Evolutionary conservation across 2,113 vertebrate genomes (phyloP).

Genomic region (Brienomyrus longianalis): DNA sequence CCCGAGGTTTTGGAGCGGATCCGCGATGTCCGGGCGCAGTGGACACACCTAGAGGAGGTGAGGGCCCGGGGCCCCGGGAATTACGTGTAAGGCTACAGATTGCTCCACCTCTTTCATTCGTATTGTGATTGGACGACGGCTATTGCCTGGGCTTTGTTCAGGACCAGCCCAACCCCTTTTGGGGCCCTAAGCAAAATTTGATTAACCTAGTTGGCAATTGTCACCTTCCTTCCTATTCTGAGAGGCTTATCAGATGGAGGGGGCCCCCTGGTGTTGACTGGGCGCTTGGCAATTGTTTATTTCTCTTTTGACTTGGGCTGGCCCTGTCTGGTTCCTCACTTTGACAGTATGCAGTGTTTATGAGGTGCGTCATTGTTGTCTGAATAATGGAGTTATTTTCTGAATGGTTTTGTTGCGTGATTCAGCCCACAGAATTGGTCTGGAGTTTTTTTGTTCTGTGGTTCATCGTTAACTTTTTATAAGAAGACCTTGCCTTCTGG

Average conservation of each 20-base stretch:
- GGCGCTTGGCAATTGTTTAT: not conserved
- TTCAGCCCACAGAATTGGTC: not conserved
- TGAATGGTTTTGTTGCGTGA: not conserved
- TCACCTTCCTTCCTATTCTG: not conserved
- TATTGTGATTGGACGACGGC: not conserved
- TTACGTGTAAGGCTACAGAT: not conserved
- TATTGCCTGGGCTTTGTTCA: not conserved
- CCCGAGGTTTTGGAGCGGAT: constrained; percentile 62
- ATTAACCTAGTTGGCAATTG: not conserved
- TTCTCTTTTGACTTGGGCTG: not conserved
- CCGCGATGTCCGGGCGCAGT: constrained; percentile 69
- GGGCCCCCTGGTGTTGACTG: not conserved
- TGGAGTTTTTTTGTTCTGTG: not conserved
- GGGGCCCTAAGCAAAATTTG: not conserved
- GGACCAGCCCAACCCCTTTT: not conserved
- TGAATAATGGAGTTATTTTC: not conserved
- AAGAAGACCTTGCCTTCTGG: not conserved
- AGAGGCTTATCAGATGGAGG: not conserved
- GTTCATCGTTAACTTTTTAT: not conserved
- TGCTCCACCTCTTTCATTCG: not conserved
- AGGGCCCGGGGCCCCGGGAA: not conserved
- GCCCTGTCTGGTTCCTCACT: not conserved
- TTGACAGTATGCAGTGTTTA: not conserved
- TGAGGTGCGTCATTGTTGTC: not conserved
- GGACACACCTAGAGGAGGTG: constrained; percentile 72